Percentiles rank a stretch among this genome's conserved stretches.
phyloP scores from a whole-genome alignment of 2,888 invertebrate genomes.

The Ophion ventricosus region DNA sequence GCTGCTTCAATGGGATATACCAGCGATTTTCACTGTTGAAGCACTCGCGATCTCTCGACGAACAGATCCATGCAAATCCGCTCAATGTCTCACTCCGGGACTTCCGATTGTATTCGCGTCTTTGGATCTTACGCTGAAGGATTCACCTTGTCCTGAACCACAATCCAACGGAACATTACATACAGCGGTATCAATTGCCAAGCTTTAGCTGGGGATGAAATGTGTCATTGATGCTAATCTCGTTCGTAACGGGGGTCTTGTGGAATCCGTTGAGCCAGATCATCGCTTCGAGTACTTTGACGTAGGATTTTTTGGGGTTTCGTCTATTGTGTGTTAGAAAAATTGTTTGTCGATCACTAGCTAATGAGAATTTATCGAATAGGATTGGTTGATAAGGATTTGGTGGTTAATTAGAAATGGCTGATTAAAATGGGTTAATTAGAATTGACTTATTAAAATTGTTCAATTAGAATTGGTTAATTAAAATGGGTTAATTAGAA shows the following conservation, averaged over 20 bases:
- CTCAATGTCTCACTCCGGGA: slow-evolving; percentile 17
- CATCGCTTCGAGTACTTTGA: not conserved
- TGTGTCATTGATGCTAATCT: not conserved
- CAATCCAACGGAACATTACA: not conserved
- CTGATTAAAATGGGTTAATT: not conserved
- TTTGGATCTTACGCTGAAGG: not conserved
- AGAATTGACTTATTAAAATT: too few relatives aligned
- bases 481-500: too few relatives aligned
- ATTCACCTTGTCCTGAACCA: not conserved
- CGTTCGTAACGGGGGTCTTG: not conserved
- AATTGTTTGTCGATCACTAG: too few relatives aligned
- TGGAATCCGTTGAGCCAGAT: not conserved
- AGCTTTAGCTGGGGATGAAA: not conserved
- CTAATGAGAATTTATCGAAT: not conserved
- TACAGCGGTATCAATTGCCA: slow-evolving; percentile 2
- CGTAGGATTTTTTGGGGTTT: not conserved
- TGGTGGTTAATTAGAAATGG: not conserved
- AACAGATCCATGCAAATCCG: slow-evolving; percentile 45
- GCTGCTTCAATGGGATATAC: slow-evolving; percentile 24
- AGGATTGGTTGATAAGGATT: not conserved
- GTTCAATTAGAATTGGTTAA: too few relatives aligned
- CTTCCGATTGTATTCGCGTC: not conserved
- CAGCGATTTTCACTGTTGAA: slow-evolving; percentile 2
- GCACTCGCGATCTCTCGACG: not conserved
- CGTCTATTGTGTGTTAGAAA: too few relatives aligned